phyloP scores from a whole-genome alignment of 1,140 invertebrate species.

The Neuroterus valhalla region DNA sequence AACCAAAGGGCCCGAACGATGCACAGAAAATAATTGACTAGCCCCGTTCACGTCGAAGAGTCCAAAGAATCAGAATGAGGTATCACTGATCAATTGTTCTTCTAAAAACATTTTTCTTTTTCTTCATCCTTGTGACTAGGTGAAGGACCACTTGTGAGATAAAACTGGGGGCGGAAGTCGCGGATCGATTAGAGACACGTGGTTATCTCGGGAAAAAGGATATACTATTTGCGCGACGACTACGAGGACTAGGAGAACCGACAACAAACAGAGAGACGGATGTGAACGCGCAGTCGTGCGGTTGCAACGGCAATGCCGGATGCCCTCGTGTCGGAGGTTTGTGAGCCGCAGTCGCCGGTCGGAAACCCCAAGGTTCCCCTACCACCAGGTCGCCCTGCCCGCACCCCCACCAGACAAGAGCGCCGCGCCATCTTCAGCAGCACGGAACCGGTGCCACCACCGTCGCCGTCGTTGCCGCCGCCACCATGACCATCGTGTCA shows the following conservation, averaged over 20 bases:
- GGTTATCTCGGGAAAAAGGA: not conserved
- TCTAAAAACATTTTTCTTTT: too few relatives aligned
- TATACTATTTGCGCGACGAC: not conserved
- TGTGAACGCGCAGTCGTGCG: constrained; percentile 60
- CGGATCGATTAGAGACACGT: constrained; percentile 1
- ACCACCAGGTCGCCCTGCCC: constrained; percentile 42
- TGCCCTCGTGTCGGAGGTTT: constrained; percentile 64
- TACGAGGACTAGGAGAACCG: not conserved
- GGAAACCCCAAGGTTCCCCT: constrained; percentile 53
- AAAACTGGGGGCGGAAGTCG: constrained; percentile 18
- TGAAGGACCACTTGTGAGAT: not conserved
- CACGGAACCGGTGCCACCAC: constrained; percentile 55
- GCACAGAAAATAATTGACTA: not conserved
- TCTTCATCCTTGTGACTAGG: not conserved
- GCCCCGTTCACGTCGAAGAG: not conserved
- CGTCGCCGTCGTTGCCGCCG: constrained; percentile 50
- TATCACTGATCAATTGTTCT: not conserved
- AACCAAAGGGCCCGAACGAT: not conserved
- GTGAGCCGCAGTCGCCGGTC: constrained; percentile 63
- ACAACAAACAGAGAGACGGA: constrained; percentile 36
- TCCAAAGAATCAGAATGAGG: not conserved
- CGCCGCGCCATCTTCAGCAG: constrained; percentile 51
- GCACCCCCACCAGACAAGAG: constrained; percentile 46
- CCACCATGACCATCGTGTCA: constrained; percentile 48
- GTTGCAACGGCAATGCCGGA: constrained; percentile 70